These are phyloP conservation scores for Leiothrix lutea DNA, from an alignment of 2,113 vertebrate species.

Conservation along the genomic window DNA sequence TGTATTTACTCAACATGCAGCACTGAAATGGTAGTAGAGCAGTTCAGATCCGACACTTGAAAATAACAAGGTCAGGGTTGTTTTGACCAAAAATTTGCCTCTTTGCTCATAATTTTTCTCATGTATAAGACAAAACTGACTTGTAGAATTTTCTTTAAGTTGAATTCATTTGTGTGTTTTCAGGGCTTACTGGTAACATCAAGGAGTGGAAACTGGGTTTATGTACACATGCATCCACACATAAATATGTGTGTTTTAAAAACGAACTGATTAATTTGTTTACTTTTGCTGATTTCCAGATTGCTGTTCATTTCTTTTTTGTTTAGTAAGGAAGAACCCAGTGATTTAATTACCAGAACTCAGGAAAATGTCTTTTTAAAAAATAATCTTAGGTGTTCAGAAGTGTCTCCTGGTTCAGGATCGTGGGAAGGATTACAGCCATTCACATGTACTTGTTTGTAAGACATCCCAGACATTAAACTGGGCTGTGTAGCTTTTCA, in stretches of 20 bases:
- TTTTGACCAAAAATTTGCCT: not conserved
- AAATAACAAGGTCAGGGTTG: not conserved
- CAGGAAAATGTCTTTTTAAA: not conserved
- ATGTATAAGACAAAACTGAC: not conserved
- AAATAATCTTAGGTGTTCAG: not conserved
- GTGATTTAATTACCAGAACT: not conserved
- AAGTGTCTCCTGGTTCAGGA: not conserved
- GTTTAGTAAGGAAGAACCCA: not conserved
- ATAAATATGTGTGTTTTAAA: not conserved
- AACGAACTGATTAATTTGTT: not conserved
- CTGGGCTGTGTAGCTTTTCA: not conserved
- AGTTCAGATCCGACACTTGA: not conserved
- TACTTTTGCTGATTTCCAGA: not conserved
- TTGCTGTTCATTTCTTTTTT: not conserved
- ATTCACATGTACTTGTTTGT: not conserved
- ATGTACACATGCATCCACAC: fast-evolving
- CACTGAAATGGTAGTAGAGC: not conserved
- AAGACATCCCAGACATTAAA: not conserved
- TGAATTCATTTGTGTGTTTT: not conserved
- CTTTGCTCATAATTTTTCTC: not conserved
- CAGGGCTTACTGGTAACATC: not conserved
- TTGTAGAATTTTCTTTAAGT: not conserved
- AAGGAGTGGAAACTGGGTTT: not conserved
- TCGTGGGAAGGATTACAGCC: not conserved
- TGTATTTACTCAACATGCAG: not conserved